Evolutionary conservation across 2,797 vertebrate species (phyloP).

Genomic region (Coregonus sp.): DNA sequence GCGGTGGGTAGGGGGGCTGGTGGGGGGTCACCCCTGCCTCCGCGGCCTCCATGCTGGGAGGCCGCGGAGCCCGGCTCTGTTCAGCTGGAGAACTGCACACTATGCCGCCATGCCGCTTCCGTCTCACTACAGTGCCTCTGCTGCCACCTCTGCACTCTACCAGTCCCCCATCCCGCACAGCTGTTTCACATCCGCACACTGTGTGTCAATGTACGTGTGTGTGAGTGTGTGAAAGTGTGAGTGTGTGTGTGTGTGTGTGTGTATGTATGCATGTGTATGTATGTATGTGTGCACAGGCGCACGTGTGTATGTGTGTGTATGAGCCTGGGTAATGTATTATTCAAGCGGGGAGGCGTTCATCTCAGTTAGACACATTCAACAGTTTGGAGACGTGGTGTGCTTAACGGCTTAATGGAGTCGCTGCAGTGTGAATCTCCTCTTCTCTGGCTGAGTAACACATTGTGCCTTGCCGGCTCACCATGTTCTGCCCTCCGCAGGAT

Average conservation of each 20-base stretch:
- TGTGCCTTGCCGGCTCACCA: constrained; percentile 55
- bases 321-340: constrained; percentile 68
- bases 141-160: constrained; percentile 21
- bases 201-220: constrained; percentile 30
- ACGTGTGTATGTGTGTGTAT: constrained; percentile 15
- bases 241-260: constrained; percentile 6
- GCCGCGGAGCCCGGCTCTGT: not conserved
- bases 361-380: constrained; percentile 74
- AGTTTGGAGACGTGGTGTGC: constrained; percentile 75
- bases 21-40: not conserved
- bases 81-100: not conserved
- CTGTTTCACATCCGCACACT: constrained; percentile 31
- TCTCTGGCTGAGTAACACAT: constrained; percentile 73
- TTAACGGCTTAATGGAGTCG: constrained; percentile 79
- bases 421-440: constrained; percentile 74
- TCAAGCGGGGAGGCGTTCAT: constrained; percentile 69
- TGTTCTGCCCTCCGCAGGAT: constrained; percentile 57
- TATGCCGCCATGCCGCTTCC: not conserved
- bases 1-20: not conserved
- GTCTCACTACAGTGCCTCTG: constrained; percentile 12
- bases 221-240: not conserved
- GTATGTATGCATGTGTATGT: constrained; percentile 37
- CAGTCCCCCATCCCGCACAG: constrained; percentile 48
- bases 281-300: constrained; percentile 16
- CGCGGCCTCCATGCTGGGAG: not conserved